Evolutionary conservation across 2,888 invertebrate genomes (phyloP), one percentile per base, ranked within the genome.

Genomic region (Volucella inanis): DNA sequence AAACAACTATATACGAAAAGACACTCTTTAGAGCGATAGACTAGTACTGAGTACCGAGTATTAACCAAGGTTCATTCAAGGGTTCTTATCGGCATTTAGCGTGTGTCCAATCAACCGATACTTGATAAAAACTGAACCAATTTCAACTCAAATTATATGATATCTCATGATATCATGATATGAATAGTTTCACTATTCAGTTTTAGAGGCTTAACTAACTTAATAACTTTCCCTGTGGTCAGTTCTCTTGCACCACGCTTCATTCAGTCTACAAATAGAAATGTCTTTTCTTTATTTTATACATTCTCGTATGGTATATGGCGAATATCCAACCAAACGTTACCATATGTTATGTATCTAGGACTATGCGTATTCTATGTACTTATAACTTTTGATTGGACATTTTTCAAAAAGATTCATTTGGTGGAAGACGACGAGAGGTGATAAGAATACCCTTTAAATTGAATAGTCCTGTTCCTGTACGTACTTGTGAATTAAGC

Each of bases 141-240:
- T 57, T 75, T 50, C 55, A n/a, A 47, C 18, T 18, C 15, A 43
- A 49, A 47, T 49, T 39, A 3, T 4, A 49, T 38, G 41, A 41
- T 18, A 14, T 54, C 22, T 52, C n/a, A 18, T 10, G 14, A n/a
- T 41, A 31, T 38, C 8, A n/a, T n/a, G n/a, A n/a, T n/a, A n/a
- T 22, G 18, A 22, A 3, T 22, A 22, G 18, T 54, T 64, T 74
- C 12, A 15, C 15, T 55, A 49, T 49, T 57, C 75, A 57, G 65
- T 75, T 65, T 75, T 57, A 65, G 41, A 65, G 57, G 47, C 65
- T 50, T 75, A 65, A 75, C 75, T 65, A 75, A 57, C 65, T 57
- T 57, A 75, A 75, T 57, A 65, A 59, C 39, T 45, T 14, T 3
- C 14, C 11, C 1, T 22, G 22, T 11, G 8, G 43, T 12, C 11